Evolutionary conservation across 2,797 vertebrate species (phyloP).

Genomic region (Macrochelys suwanniensis): DNA sequence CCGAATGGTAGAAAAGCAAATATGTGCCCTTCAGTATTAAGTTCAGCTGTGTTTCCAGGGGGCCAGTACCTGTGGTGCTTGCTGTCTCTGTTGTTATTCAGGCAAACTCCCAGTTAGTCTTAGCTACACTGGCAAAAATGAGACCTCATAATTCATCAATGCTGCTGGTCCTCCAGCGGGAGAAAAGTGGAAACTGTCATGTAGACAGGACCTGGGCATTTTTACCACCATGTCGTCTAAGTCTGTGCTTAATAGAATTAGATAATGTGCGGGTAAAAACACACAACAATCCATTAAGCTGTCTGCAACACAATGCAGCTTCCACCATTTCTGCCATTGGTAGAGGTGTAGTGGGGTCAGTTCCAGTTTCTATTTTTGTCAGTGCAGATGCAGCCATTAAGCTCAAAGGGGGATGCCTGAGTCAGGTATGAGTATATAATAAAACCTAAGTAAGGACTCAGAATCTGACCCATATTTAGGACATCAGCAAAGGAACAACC

Average conservation of each 20-base stretch:
- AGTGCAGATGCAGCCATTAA: background rate
- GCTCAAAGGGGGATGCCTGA: background rate
- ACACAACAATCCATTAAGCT: background rate
- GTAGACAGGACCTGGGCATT: background rate
- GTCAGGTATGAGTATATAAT: background rate
- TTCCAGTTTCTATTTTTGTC: background rate
- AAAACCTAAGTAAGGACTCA: background rate
- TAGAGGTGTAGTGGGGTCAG: background rate
- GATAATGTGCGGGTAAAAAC: background rate
- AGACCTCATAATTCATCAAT: background rate
- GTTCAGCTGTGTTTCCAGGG: background rate
- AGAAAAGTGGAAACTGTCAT: background rate
- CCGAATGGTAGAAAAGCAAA: background rate
- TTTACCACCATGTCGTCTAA: background rate
- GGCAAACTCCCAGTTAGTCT: background rate
- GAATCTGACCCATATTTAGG: background rate
- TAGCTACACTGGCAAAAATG: background rate
- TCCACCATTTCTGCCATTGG: background rate
- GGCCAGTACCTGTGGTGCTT: background rate
- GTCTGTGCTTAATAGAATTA: background rate
- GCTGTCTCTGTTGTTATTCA: background rate
- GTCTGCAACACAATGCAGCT: background rate
- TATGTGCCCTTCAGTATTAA: background rate
- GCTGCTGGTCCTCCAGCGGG: background rate
- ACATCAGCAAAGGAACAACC: background rate